These are phyloP conservation scores for Megalonaias nervosa DNA, from an alignment of 1,140 invertebrate species.

Conservation along the genomic window DNA sequence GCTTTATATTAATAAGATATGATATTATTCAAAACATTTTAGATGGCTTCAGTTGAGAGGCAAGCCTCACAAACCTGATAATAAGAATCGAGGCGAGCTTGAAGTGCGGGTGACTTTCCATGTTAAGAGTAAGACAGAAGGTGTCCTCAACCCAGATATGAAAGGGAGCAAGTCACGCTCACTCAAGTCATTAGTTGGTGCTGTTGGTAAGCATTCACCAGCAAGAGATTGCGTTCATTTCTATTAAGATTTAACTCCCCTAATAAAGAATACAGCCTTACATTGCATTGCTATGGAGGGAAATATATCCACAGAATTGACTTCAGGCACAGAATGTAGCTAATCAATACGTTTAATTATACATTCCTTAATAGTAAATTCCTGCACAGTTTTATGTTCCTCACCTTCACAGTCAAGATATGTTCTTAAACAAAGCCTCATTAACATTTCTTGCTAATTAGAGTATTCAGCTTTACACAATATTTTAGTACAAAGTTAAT, in stretches of 20 bases:
- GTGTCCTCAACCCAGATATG: constrained; percentile 15
- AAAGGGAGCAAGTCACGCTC: constrained; percentile 27
- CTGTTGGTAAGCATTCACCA: constrained; percentile 26
- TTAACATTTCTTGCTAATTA: no score
- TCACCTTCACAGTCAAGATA: no score
- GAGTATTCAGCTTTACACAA: no score
- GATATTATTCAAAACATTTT: constrained; percentile 15
- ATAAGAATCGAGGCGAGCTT: constrained; percentile 91
- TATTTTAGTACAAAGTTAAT: no score
- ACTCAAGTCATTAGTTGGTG: constrained; percentile 23
- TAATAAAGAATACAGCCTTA: no score
- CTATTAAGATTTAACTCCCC: neutral
- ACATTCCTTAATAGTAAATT: no score
- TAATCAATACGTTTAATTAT: no score
- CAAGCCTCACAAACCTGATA: constrained; percentile 79
- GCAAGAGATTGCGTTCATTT: neutral
- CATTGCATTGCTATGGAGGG: no score
- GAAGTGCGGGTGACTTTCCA: constrained; percentile 91
- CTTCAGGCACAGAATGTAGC: no score
- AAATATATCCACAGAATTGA: no score
- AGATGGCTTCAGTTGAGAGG: constrained; percentile 78
- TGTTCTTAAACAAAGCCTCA: no score
- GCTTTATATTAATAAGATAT: neutral
- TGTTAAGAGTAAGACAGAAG: constrained; percentile 77
- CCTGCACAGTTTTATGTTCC: no score